Evolutionary conservation across 2,797 vertebrate species (phyloP).

Genomic region (Adrianichthys oophorus): DNA sequence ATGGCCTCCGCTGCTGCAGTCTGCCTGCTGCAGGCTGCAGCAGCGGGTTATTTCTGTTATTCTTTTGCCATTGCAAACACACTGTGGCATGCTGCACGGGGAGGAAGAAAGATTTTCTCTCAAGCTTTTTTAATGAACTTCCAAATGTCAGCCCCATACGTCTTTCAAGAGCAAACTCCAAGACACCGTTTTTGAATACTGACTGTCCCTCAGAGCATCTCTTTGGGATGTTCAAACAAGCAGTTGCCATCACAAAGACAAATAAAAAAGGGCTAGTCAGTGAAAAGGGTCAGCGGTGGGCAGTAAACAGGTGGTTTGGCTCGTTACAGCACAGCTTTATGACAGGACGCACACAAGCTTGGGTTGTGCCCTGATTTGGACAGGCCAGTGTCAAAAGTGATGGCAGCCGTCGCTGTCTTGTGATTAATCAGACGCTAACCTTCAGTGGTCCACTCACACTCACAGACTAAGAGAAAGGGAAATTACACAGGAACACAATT

Average conservation of each 20-base stretch:
- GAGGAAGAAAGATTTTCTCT: slow-evolving; percentile 71
- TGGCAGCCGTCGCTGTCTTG: slow-evolving; percentile 43
- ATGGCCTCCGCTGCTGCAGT: slow-evolving; percentile 34
- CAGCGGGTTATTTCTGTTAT: slow-evolving; percentile 66
- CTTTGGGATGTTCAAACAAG: slow-evolving; percentile 60
- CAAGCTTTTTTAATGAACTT: slow-evolving; percentile 80
- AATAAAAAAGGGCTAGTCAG: slow-evolving; percentile 4
- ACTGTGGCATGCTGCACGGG: slow-evolving; percentile 69
- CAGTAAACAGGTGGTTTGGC: slow-evolving; percentile 48
- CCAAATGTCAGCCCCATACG: slow-evolving; percentile 71
- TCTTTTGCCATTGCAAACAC: slow-evolving; percentile 64
- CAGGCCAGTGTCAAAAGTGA: slow-evolving; percentile 21
- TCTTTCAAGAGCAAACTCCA: slow-evolving; percentile 64
- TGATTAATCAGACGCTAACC: slow-evolving; percentile 49
- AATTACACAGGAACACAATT: slow-evolving; percentile 36
- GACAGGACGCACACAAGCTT: slow-evolving; percentile 24
- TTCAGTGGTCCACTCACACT: slow-evolving; percentile 28
- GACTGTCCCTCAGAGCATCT: slow-evolving; percentile 56
- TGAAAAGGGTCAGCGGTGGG: slow-evolving; percentile 22
- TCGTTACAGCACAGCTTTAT: slow-evolving; percentile 26
- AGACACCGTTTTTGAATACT: slow-evolving; percentile 56
- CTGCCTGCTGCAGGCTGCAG: slow-evolving; percentile 48
- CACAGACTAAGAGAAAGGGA: slow-evolving; percentile 44
- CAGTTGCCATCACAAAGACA: slow-evolving; percentile 22
- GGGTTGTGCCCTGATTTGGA: slow-evolving; percentile 23